phyloP scores from a whole-genome alignment of 2,113 vertebrate genomes.

The Nothoprocta pentlandii region DNA sequence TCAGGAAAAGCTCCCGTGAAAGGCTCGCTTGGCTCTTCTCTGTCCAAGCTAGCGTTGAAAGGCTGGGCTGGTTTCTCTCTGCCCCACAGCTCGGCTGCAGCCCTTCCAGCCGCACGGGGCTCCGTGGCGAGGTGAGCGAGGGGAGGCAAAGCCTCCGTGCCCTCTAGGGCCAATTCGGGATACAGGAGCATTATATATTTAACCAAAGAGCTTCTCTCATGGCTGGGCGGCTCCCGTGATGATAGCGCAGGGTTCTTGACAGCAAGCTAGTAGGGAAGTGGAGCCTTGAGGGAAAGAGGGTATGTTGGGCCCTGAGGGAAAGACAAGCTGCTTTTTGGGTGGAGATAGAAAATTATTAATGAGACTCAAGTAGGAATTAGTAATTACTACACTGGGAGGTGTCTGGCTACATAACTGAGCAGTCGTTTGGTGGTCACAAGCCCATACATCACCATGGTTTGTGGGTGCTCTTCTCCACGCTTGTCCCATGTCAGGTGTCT shows the following conservation, averaged over 20 bases:
- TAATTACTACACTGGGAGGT: background rate
- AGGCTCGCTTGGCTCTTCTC: slow-evolving; percentile 51
- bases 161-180: background rate
- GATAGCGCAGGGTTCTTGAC: background rate
- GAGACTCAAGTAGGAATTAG: background rate
- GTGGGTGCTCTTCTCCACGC: background rate
- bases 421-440: background rate
- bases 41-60: slow-evolving; percentile 54
- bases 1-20: slow-evolving; percentile 47
- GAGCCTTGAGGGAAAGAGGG: background rate
- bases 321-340: background rate
- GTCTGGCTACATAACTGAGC: background rate
- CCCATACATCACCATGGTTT: no score
- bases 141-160: background rate
- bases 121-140: no score
- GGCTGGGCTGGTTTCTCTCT: slow-evolving; percentile 61
- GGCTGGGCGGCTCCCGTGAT: accelerated
- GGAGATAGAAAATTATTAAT: background rate
- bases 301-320: background rate
- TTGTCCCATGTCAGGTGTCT: background rate
- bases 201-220: background rate
- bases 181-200: background rate
- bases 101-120: slow-evolving; percentile 8
- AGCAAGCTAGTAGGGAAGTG: background rate
- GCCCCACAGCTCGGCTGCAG: slow-evolving; percentile 47